Conservation (phyloP, 37 sponge, comb jelly and placozoan genomes). For the Agelas oroides region DNA sequence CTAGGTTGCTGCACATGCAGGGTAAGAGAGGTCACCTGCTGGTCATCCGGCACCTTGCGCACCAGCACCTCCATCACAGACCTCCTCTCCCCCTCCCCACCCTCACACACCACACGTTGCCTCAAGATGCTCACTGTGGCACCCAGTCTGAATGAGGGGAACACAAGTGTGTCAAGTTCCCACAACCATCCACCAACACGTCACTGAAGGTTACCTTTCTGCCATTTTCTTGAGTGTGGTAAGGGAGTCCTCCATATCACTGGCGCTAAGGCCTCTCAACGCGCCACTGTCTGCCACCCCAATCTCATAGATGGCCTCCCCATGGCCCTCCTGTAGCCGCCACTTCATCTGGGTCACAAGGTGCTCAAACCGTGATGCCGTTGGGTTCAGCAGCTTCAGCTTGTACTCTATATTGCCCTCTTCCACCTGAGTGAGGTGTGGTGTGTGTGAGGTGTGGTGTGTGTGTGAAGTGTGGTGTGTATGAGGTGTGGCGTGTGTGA, state of each 20-base stretch:
- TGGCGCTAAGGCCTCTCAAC: slow-evolving; percentile 76
- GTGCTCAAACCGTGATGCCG: slow-evolving; percentile 89
- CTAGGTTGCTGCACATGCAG: no score
- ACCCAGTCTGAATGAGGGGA: slow-evolving; percentile 59
- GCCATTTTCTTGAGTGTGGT: slow-evolving; percentile 92
- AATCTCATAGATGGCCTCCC: slow-evolving; percentile 98
- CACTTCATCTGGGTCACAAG: slow-evolving; percentile 99
- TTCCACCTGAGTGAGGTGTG: slow-evolving; percentile 6
- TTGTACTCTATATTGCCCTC: slow-evolving; percentile 85
- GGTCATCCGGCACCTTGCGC: slow-evolving; percentile 89
- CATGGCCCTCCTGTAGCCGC: slow-evolving; percentile 96
- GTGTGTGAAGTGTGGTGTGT: no score
- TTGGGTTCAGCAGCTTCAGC: slow-evolving; percentile 93
- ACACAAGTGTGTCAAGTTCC: no score
- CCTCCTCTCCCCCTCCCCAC: not conserved
- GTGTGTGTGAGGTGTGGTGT: no score
- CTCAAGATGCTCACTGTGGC: slow-evolving; percentile 70
- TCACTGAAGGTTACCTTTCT: slow-evolving; percentile 45
- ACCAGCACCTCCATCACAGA: slow-evolving; percentile 82
- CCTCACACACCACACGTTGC: slow-evolving; percentile 14
- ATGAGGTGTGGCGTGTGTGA: no score
- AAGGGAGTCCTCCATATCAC: slow-evolving; percentile 87
- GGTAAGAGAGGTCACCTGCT: slow-evolving; percentile 35
- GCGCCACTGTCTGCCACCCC: slow-evolving; percentile 95
- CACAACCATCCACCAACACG: no score